Conservation (phyloP, 2,113 vertebrate species). For the Stigmatopora nigra region DNA sequence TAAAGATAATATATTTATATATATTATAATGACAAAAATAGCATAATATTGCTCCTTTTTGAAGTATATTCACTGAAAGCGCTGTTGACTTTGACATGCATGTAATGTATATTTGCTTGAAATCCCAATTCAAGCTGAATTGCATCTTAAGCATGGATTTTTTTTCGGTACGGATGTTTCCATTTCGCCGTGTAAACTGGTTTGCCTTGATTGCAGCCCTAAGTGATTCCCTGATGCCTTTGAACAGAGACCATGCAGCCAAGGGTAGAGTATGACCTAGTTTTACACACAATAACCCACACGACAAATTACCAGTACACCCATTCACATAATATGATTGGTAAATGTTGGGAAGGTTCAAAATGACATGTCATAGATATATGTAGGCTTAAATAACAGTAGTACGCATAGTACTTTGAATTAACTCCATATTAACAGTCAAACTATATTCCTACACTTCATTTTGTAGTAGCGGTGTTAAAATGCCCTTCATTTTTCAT, state of each 20-base stretch:
- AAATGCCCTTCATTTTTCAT: constrained; percentile 9
- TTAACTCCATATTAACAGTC: constrained; percentile 1
- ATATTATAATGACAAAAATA: background rate
- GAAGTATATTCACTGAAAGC: background rate
- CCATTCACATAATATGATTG: constrained; percentile 33
- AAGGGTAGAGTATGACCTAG: constrained; percentile 69
- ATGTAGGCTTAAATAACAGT: constrained; percentile 10
- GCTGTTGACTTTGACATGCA: background rate
- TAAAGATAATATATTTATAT: background rate
- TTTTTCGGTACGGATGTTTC: constrained; percentile 37
- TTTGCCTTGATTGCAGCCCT: constrained; percentile 72
- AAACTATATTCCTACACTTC: constrained; percentile 15
- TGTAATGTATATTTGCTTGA: background rate
- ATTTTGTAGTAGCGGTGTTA: background rate
- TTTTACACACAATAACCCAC: constrained; percentile 46
- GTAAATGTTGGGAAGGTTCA: constrained; percentile 40
- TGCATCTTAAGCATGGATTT: constrained; percentile 26
- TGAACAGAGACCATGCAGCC: constrained; percentile 71
- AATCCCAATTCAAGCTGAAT: constrained; percentile 18
- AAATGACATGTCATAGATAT: constrained; percentile 10
- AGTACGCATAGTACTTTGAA: constrained; percentile 15
- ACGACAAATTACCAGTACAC: constrained; percentile 25
- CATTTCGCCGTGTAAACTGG: constrained; percentile 55
- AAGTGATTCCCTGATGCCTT: constrained; percentile 70
- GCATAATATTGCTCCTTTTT: background rate